Percentiles rank a stretch among this genome's conserved stretches.
These are phyloP conservation scores for Cyclophora albipunctata DNA, from an alignment of 2,888 invertebrate species.

Conservation along the genomic window DNA sequence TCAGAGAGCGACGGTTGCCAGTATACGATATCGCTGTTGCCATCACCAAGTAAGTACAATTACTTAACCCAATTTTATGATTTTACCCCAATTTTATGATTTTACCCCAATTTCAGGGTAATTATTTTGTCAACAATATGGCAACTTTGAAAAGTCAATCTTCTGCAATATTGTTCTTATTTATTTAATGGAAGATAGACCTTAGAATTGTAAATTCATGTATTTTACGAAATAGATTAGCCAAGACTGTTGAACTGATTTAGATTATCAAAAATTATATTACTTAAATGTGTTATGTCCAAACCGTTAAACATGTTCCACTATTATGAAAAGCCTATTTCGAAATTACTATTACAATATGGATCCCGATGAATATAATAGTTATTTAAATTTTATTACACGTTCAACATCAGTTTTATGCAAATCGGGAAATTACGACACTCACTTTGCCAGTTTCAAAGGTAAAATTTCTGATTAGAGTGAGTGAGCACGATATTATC, in stretches of 20 bases:
- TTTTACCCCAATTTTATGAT: neutral
- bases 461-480: constrained; percentile 11
- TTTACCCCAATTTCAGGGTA: neutral
- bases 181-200: too few relatives aligned
- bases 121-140: neutral
- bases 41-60: constrained; percentile 90
- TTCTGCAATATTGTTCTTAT: too few relatives aligned
- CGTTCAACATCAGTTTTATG: constrained; percentile 21
- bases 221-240: neutral
- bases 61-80: neutral
- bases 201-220: too few relatives aligned
- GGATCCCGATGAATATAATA: constrained; percentile 15
- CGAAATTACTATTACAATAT: constrained; percentile 18
- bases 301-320: constrained; percentile 3
- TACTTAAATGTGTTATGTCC: neutral
- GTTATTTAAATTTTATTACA: constrained; percentile 27
- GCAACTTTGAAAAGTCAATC: neutral
- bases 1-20: constrained; percentile 93
- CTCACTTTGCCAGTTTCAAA: constrained; percentile 15
- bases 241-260: neutral
- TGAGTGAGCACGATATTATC: constrained; percentile 8
- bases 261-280: neutral
- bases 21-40: constrained; percentile 97
- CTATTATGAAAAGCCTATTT: constrained; percentile 18
- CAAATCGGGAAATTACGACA: constrained; percentile 23